Percentiles rank a stretch among this genome's conserved stretches.
These are phyloP conservation scores for Chamaea fasciata DNA, from an alignment of 2,113 vertebrate species.

Conservation along the genomic window DNA sequence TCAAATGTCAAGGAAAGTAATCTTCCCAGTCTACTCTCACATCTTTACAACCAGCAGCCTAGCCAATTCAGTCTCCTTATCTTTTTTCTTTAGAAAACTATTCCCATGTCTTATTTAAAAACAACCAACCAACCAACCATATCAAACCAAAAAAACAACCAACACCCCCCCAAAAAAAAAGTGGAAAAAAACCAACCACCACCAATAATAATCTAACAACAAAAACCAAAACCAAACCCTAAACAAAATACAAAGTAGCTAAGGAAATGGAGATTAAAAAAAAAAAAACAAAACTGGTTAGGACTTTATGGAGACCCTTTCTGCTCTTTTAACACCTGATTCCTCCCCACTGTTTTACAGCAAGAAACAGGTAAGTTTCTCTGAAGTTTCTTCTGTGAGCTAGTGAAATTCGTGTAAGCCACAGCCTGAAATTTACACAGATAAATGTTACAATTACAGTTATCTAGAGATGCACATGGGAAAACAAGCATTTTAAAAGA, in stretches of 20 bases:
- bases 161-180: neutral
- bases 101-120: neutral
- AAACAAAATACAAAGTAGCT: neutral
- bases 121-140: neutral
- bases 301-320: neutral
- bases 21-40: neutral
- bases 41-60: neutral
- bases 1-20: neutral
- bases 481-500: slow-evolving; percentile 1
- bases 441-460: neutral
- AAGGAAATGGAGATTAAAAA: neutral
- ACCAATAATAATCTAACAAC: too few species aligned
- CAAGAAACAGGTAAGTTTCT: neutral
- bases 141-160: neutral
- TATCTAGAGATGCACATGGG: neutral
- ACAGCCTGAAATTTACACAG: neutral
- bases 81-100: neutral
- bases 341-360: neutral
- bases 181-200: too few species aligned
- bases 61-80: neutral
- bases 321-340: neutral
- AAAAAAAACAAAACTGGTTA: neutral
- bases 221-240: neutral
- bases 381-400: neutral
- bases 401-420: neutral